phyloP scores from a whole-genome alignment of 2,888 invertebrate genomes.

The Ophonus ardosiacus region DNA sequence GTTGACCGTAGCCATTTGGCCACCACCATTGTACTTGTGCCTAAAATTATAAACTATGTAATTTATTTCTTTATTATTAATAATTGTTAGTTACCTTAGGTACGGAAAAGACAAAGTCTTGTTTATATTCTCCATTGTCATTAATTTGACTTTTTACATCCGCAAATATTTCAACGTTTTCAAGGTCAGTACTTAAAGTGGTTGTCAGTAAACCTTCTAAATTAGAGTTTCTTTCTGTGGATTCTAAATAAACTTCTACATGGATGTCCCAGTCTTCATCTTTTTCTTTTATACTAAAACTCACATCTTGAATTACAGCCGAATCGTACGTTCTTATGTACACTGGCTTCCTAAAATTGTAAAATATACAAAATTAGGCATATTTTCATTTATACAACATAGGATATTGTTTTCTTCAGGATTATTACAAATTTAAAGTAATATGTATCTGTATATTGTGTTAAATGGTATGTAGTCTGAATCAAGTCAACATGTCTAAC shows the following conservation, averaged over 20 bases:
- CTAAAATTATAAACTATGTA: slow-evolving; percentile 71
- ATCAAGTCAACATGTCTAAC: too few relatives aligned
- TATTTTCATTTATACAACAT: too few relatives aligned
- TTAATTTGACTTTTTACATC: slow-evolving; percentile 67
- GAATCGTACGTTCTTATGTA: slow-evolving; percentile 82
- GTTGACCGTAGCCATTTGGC: slow-evolving; percentile 95
- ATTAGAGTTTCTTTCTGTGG: background rate
- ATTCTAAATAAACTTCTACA: slow-evolving; percentile 48
- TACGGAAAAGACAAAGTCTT: slow-evolving; percentile 61
- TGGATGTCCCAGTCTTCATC: slow-evolving; percentile 50
- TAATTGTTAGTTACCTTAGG: slow-evolving; percentile 67
- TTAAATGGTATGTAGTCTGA: too few relatives aligned
- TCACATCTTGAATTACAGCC: slow-evolving; percentile 81
- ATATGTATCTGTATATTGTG: too few relatives aligned
- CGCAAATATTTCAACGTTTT: slow-evolving; percentile 24
- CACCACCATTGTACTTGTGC: slow-evolving; percentile 87
- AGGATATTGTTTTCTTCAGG: too few relatives aligned
- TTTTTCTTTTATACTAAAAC: slow-evolving; percentile 69
- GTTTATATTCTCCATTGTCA: slow-evolving; percentile 72
- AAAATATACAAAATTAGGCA: background rate
- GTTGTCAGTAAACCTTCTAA: slow-evolving; percentile 23
- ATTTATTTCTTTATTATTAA: background rate
- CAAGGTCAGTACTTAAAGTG: slow-evolving; percentile 45
- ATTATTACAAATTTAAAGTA: too few relatives aligned
- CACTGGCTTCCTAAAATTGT: slow-evolving; percentile 81